Evolutionary conservation across 2,888 invertebrate species (phyloP), one percentile per base, ranked within the genome.

Genomic region (Trissolcus japonicus): DNA sequence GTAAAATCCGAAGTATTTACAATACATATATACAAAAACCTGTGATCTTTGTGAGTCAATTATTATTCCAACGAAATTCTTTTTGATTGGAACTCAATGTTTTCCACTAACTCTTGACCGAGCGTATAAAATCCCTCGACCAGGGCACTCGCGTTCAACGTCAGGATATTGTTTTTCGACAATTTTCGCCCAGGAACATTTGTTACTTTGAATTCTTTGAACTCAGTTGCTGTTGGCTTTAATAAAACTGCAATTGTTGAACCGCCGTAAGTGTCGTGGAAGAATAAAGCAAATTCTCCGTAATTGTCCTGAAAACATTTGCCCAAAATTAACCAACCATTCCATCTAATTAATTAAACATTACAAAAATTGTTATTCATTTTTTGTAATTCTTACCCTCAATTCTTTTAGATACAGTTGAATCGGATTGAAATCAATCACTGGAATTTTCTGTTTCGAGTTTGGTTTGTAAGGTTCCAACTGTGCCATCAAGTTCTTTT

Each of bases 191-290:
- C 78, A 7, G 40, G 41, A 29, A 74, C 66, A 0, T 4, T 65
- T 0, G 56, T 51, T 0, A 74, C 65, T 57, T 73, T 74, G 17
- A 74, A 78, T 4, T 73, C 69, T 41, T 48, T 65, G 0, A 41
- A n/a, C 55, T 71, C 67, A 19, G 29, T n/a, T 11, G 67, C 59
- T 55, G 91, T 90, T 0, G 96, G 96, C 83, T 94, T 95, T 93
- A 97, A 95, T 29, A 98, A 89, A 51, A 97, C 94, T 0, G 94
- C 95, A 78, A 98, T 94, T n/a, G 93, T 90, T 79, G 92, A 91
- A 0, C 97, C 97, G n/a, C 97, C 97, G 88, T 94, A 96, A 0
- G 92, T 90, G 89, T 98, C 95, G 89, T 97, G 93, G 90, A 98
- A 98, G 88, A 98, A 98, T 63, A 96, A 86, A 0, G 96, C 97